Conservation (phyloP, 2,888 invertebrate genomes). For the Lasiommata megera region DNA sequence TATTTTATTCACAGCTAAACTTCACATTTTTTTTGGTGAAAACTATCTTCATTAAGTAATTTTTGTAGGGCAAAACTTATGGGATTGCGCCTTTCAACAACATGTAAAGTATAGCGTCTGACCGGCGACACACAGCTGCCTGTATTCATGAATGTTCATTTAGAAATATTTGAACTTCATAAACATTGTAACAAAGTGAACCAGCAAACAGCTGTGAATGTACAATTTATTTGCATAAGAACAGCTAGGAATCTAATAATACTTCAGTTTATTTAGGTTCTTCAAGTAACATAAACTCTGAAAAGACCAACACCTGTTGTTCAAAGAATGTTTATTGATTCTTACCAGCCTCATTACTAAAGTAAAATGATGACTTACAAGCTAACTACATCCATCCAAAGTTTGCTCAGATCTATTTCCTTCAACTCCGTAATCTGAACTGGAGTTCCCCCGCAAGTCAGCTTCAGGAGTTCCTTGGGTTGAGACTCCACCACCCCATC, state of each 20-base stretch:
- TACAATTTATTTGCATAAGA: too few species aligned
- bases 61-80: too few species aligned
- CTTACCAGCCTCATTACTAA: background rate
- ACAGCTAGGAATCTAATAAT: conserved; percentile 6
- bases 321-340: conserved; percentile 19
- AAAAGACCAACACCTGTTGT: conserved; percentile 16
- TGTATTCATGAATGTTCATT: too few species aligned
- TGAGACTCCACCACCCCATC: conserved; percentile 76
- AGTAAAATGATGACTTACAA: conserved; percentile 77
- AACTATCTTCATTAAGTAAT: too few species aligned
- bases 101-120: too few species aligned
- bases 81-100: too few species aligned
- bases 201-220: too few species aligned
- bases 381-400: conserved; percentile 83
- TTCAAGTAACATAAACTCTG: conserved; percentile 4
- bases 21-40: too few species aligned
- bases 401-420: conserved; percentile 82
- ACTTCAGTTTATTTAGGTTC: conserved; percentile 6
- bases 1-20: too few species aligned
- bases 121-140: too few species aligned
- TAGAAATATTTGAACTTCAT: background rate
- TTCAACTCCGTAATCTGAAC: conserved; percentile 82
- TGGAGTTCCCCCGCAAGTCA: conserved; percentile 83
- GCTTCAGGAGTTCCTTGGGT: conserved; percentile 80
- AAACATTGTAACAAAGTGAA: background rate